These are phyloP conservation scores for Sarcophilus harrisii DNA, from an alignment of 2,797 vertebrate genomes.

Conservation along the genomic window DNA sequence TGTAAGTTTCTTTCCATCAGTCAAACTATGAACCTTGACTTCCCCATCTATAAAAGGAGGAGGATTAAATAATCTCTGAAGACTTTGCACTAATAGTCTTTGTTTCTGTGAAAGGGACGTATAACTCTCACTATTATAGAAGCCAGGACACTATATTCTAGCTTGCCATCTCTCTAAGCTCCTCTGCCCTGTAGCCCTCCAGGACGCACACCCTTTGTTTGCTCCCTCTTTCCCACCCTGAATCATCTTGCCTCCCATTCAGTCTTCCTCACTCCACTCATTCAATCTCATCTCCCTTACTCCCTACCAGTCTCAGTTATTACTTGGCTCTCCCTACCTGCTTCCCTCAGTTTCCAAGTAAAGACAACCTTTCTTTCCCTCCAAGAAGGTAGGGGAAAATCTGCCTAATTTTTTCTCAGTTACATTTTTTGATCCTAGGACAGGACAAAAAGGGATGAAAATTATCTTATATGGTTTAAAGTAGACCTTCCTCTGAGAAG, in stretches of 20 bases:
- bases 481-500: too few species aligned
- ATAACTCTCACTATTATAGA: not conserved
- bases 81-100: not conserved
- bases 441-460: not conserved
- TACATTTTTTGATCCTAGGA: conserved; percentile 35
- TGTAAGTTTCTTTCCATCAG: not conserved
- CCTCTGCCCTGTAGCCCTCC: not conserved
- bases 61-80: not conserved
- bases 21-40: not conserved
- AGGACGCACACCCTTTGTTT: not conserved
- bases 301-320: too few species aligned
- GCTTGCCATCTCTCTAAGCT: too few species aligned
- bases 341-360: too few species aligned
- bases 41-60: not conserved
- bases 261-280: not conserved
- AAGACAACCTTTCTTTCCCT: not conserved
- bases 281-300: not conserved
- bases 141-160: not conserved
- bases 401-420: not conserved
- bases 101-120: not conserved
- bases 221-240: not conserved
- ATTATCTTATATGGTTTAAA: too few species aligned
- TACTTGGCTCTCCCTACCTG: too few species aligned
- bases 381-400: too few species aligned
- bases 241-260: not conserved